A percentile compares a stretch with the other conserved stretches of the same genome.
Evolutionary conservation across 2,888 invertebrate genomes (phyloP).

Genomic region (Orchesella flavescens): DNA sequence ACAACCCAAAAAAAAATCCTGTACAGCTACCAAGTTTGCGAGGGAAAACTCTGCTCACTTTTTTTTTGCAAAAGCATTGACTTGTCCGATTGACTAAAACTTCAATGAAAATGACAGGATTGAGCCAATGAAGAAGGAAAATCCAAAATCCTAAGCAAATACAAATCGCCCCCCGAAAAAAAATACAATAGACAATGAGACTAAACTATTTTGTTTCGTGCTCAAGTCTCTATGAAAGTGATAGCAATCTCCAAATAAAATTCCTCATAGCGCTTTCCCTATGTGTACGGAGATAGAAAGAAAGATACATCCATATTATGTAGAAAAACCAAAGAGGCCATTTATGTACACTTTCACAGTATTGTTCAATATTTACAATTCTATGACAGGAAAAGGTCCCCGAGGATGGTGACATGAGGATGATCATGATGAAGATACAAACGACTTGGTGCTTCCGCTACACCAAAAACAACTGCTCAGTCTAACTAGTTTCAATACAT

Average conservation of each 20-base stretch:
- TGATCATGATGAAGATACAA: slow-evolving; percentile 40
- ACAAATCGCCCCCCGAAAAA: slow-evolving; percentile 28
- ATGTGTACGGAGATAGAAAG: not conserved
- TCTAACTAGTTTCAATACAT: slow-evolving; percentile 17
- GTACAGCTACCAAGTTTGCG: no score
- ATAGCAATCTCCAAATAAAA: slow-evolving; percentile 13
- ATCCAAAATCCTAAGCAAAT: slow-evolving; percentile 39
- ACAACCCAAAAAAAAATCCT: not conserved
- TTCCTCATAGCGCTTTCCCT: not conserved
- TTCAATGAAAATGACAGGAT: slow-evolving; percentile 8
- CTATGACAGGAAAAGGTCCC: slow-evolving; percentile 50
- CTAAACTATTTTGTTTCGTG: not conserved
- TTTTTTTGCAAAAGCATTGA: not conserved
- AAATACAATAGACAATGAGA: not conserved
- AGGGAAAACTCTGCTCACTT: not conserved
- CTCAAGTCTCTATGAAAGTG: slow-evolving; percentile 1
- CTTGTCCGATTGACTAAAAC: not conserved
- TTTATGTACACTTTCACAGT: not conserved
- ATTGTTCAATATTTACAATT: slow-evolving; percentile 47
- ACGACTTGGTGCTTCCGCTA: not conserved
- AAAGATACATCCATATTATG: no score
- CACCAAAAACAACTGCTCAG: not conserved
- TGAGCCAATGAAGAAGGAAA: slow-evolving; percentile 25
- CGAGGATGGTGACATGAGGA: slow-evolving; percentile 40
- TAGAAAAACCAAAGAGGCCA: slow-evolving; percentile 5